Evolutionary conservation across 2,113 vertebrate species (phyloP).

Genomic region (Thunnus thynnus): DNA sequence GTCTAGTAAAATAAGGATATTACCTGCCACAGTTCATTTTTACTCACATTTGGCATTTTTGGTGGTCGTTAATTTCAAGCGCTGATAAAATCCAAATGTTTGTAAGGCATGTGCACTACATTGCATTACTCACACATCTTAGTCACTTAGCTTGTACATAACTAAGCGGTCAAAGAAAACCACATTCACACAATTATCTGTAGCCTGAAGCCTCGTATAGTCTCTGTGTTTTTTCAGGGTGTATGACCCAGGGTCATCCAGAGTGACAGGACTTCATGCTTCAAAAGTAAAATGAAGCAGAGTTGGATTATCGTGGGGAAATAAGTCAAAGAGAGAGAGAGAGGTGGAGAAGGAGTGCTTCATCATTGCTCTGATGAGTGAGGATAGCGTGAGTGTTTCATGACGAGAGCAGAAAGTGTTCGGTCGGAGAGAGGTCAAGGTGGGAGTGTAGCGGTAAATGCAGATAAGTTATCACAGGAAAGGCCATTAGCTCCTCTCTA

Average conservation of each 20-base stretch:
- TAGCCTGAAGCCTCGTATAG: neutral
- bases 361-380: constrained; percentile 31
- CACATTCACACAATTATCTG: constrained; percentile 1
- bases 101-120: neutral
- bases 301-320: neutral
- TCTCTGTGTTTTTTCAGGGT: constrained; percentile 27
- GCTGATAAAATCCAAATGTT: constrained; percentile 24
- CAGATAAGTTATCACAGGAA: constrained; percentile 79
- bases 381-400: constrained; percentile 48
- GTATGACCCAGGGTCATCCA: neutral
- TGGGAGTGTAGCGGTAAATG: constrained; percentile 40
- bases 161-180: neutral
- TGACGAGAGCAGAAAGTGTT: constrained; percentile 42
- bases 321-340: neutral
- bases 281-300: constrained; percentile 12
- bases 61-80: neutral
- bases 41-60: constrained; percentile 3
- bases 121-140: constrained; percentile 7
- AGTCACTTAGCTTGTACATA: neutral
- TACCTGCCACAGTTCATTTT: neutral
- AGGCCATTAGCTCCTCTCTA: constrained; percentile 72
- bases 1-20: neutral
- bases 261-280: constrained; percentile 17
- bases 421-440: constrained; percentile 48
- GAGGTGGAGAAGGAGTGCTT: constrained; percentile 26